phyloP scores from a whole-genome alignment of 2,113 vertebrate species.

The Sebastes schlegelii region DNA sequence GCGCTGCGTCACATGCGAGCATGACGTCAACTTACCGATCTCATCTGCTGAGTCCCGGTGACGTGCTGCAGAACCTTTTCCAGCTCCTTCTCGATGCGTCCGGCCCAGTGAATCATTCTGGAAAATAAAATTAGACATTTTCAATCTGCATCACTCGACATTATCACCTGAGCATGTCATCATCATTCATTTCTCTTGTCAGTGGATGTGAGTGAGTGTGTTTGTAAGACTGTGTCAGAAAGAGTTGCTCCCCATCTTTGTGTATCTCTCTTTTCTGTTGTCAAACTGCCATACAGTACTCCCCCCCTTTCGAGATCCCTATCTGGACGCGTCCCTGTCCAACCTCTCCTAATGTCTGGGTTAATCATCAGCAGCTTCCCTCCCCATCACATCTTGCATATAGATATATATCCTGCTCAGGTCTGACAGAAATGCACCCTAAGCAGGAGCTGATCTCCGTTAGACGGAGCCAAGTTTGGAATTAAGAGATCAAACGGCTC shows the following conservation, averaged over 20 bases:
- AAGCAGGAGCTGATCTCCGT: conserved; percentile 77
- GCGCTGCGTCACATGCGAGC: conserved; percentile 20
- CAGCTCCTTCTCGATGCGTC: conserved; percentile 88
- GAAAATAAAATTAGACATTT: conserved; percentile 44
- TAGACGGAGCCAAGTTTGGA: conserved; percentile 78
- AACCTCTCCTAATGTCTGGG: conserved; percentile 44
- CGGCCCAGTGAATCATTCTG: conserved; percentile 89
- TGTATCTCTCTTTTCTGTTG: conserved; percentile 37
- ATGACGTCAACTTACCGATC: conserved; percentile 82
- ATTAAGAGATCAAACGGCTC: conserved; percentile 83
- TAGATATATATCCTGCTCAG: no score
- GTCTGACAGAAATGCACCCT: conserved; percentile 80
- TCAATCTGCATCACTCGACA: conserved; percentile 33
- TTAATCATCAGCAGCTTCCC: conserved; percentile 61
- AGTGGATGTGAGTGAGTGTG: conserved; percentile 28
- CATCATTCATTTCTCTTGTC: conserved; percentile 23
- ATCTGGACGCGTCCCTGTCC: conserved; percentile 34
- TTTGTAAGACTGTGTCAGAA: conserved; percentile 8
- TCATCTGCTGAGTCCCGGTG: conserved; percentile 87
- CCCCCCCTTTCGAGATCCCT: conserved; percentile 2
- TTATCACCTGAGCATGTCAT: conserved; percentile 39
- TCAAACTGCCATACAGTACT: conserved; percentile 24
- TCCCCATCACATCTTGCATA: conserved; percentile 39
- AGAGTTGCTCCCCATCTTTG: conserved; percentile 5
- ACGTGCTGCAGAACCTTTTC: conserved; percentile 87